These are phyloP conservation scores for Eidolon helvum DNA, from an alignment of 2,113 vertebrate genomes.

Conservation along the genomic window DNA sequence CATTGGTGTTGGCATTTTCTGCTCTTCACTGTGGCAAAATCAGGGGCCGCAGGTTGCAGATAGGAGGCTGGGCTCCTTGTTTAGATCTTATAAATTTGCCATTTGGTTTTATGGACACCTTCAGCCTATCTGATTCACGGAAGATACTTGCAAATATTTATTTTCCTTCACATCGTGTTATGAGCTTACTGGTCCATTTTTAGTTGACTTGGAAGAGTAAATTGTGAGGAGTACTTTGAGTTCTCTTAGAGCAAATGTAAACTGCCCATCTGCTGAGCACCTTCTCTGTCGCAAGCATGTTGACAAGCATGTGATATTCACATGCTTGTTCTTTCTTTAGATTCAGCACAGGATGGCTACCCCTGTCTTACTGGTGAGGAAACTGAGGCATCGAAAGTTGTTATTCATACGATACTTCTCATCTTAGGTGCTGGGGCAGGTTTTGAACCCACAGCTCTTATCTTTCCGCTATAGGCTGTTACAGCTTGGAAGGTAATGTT, in stretches of 20 bases:
- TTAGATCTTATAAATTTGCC: neutral
- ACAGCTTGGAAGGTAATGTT: neutral
- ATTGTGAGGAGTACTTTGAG: neutral
- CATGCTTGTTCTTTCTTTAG: neutral
- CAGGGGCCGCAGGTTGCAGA: no score
- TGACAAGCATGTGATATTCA: accelerated
- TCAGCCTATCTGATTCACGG: neutral
- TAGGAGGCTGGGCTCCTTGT: neutral
- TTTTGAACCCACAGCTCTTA: neutral
- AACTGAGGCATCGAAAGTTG: neutral
- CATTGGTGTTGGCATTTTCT: neutral
- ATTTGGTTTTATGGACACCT: neutral
- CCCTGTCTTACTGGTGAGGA: neutral
- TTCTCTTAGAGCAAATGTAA: neutral
- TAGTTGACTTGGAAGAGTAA: neutral
- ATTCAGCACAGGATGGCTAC: no score
- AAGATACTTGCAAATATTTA: neutral
- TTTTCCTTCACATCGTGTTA: neutral
- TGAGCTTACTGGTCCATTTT: neutral
- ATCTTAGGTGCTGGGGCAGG: neutral
- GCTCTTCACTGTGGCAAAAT: neutral
- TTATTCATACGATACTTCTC: neutral
- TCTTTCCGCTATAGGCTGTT: neutral
- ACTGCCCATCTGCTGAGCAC: neutral
- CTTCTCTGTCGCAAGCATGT: neutral